phyloP scores from a whole-genome alignment of 2,888 invertebrate genomes.

The Meloe dianella region DNA sequence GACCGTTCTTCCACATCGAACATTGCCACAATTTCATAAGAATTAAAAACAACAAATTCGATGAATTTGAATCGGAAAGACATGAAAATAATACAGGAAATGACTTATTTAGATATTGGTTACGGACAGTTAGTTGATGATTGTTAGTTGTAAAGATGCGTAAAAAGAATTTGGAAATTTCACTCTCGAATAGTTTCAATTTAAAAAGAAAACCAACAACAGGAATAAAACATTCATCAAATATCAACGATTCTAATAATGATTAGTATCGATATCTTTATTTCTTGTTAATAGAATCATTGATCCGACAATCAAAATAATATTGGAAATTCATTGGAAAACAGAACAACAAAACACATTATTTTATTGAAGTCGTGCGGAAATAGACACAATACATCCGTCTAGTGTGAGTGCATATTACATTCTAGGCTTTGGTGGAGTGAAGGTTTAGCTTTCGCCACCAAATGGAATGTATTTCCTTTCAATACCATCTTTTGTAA shows the following conservation, averaged over 20 bases:
- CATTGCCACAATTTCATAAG: not conserved
- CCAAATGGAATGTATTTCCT: slow-evolving; percentile 46
- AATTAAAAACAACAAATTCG: not conserved
- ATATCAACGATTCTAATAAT: not conserved
- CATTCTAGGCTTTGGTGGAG: not conserved
- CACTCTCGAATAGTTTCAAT: not conserved
- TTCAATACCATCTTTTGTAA: slow-evolving; percentile 41
- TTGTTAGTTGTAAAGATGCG: not conserved
- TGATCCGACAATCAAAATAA: no score
- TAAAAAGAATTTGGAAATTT: not conserved
- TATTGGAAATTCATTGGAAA: not conserved
- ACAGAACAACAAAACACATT: not conserved
- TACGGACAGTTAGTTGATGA: not conserved
- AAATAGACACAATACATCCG: slow-evolving; percentile 16
- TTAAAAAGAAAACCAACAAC: not conserved
- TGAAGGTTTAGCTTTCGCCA: slow-evolving; percentile 27
- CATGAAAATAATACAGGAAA: not conserved
- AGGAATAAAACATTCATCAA: not conserved
- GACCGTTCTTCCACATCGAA: not conserved
- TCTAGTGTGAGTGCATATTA: slow-evolving; percentile 10
- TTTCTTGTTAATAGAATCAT: not conserved
- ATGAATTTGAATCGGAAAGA: not conserved
- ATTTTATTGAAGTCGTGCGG: slow-evolving; percentile 16
- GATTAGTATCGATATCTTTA: not conserved
- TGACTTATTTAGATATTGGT: not conserved